Conservation (phyloP, 2,113 vertebrate species). For the Isurus oxyrinchus region DNA sequence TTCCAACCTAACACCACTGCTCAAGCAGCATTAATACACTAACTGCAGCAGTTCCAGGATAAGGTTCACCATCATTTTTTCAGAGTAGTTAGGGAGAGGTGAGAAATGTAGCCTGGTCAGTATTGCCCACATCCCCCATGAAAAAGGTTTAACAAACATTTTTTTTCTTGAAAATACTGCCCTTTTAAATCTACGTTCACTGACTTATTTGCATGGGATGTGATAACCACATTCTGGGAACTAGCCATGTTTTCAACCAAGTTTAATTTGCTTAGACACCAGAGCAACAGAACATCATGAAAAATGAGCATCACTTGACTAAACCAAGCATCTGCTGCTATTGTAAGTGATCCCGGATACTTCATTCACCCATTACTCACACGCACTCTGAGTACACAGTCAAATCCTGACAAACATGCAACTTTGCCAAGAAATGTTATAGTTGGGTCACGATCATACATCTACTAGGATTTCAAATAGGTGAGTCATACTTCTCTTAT, state of each 20-base stretch:
- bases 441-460: neutral
- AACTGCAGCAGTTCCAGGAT: neutral
- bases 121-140: neutral
- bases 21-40: neutral
- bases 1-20: neutral
- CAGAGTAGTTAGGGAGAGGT: neutral
- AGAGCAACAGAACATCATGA: neutral
- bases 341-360: neutral
- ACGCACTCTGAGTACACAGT: neutral
- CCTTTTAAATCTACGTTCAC: neutral
- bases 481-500: constrained; percentile 27
- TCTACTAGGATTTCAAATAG: constrained; percentile 34
- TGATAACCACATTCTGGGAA: neutral
- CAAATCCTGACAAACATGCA: constrained; percentile 20
- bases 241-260: neutral
- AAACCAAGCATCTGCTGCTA: neutral
- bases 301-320: neutral
- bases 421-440: constrained; percentile 27
- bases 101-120: neutral
- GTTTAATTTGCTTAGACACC: neutral
- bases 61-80: neutral
- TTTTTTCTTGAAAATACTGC: neutral
- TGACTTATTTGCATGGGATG: neutral
- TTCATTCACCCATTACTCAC: constrained; percentile 13
- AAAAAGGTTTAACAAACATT: neutral